Evolutionary conservation across 2,888 invertebrate genomes (phyloP), one percentile per base, ranked within the genome.

Genomic region (Eupithecia subfuscata): DNA sequence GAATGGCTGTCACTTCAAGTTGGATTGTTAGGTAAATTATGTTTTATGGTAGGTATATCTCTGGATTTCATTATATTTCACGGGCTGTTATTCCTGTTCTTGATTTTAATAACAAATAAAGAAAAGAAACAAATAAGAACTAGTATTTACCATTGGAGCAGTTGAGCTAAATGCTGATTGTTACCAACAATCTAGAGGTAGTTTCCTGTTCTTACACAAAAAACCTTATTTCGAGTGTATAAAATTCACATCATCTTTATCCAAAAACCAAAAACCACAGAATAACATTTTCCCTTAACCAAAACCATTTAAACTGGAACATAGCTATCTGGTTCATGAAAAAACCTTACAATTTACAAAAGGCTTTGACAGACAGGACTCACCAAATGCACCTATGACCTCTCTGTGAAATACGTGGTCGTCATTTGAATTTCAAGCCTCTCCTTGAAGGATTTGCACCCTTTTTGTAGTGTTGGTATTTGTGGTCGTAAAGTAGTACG

Each of bases 1-100:
- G 82, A 82, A 73, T 74, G 81, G 77, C 73, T 68, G 68, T 45
- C 68, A 68, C 68, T 43, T 68, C 22, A 68, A 45, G 40, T 68
- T 68, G 68, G 68, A 22, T 43, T 40, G 43, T 34, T 40, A 64
- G 34, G 34, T 34, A 65, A n/a, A 63, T 63, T 30, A 40, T 43
- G 43, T 5, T n/a, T 12, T 67, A 43, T 9, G 67, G 12, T 37
- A 4, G 67, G 12, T 37, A 4, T 37, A 43, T n/a, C 18, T 1
- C 11, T 56, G 9, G 37, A 4, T 4, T 37, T 7, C 7, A 22
- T 56, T 22, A 52, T 9, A n/a, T 52, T 56, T 56, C 22, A 56
- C 56, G 22, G 22, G 11, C 8, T 14, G 14, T 9, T 18, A 48
- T 48, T 48, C n/a, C 18, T 18, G 48, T 48, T n/a, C n/a, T n/a